Percentiles rank a stretch among this genome's conserved stretches.
Conservation (phyloP, 2,888 invertebrate species). For the Cheilosia pagana region DNA sequence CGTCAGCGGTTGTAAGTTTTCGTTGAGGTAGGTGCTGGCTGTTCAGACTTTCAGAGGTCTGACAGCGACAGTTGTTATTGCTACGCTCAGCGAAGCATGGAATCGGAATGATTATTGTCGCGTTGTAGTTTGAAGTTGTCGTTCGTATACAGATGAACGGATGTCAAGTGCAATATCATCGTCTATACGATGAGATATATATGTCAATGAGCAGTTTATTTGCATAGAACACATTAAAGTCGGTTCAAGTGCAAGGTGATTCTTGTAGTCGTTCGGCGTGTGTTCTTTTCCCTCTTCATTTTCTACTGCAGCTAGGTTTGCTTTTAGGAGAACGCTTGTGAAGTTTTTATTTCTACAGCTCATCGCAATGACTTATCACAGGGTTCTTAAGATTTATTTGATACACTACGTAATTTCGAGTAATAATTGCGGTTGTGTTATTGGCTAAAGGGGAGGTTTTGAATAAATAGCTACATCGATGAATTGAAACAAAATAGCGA, state of each 20-base stretch:
- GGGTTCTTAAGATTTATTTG: no score
- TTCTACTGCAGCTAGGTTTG: no score
- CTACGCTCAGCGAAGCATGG: constrained; percentile 36
- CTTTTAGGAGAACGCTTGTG: no score
- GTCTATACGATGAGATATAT: neutral
- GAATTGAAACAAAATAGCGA: no score
- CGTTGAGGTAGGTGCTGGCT: neutral
- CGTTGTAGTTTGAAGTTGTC: constrained; percentile 29
- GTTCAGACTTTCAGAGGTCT: neutral
- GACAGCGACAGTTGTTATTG: constrained; percentile 18
- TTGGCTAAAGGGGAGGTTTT: no score
- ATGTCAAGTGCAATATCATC: constrained; percentile 20
- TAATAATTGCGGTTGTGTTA: no score
- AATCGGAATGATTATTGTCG: constrained; percentile 38
- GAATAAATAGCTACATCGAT: no score
- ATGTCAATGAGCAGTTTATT: neutral
- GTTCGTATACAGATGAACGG: neutral
- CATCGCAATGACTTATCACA: no score
- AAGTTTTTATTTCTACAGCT: no score
- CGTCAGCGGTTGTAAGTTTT: constrained; percentile 13
- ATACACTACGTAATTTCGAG: no score
- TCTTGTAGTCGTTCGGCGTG: no score
- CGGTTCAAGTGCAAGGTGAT: neutral
- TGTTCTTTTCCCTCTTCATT: no score
- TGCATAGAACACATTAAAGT: neutral